Percentiles rank a stretch among this genome's conserved stretches.
These are phyloP conservation scores for Serinus canaria DNA, from an alignment of 2,113 vertebrate species.

Conservation along the genomic window DNA sequence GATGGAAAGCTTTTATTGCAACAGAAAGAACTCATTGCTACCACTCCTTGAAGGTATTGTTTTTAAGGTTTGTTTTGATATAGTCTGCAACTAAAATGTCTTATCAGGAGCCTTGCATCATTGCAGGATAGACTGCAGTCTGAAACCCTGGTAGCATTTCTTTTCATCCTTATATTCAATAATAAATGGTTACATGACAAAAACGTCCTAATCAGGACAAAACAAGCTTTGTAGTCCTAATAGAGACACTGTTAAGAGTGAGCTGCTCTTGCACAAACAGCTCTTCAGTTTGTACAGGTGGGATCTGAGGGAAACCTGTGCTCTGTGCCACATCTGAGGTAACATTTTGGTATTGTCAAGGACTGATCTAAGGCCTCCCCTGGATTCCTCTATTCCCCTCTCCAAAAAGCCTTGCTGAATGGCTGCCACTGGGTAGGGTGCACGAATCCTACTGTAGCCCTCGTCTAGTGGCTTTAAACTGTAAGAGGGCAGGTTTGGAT, in stretches of 20 bases:
- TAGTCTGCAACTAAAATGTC: not conserved
- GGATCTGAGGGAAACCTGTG: not conserved
- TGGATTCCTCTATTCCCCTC: not conserved
- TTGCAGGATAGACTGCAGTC: not conserved
- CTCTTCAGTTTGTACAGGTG: not conserved
- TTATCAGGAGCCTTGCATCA: not conserved
- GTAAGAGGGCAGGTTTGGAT: not conserved
- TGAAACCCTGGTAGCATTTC: not conserved
- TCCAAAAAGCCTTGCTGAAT: not conserved
- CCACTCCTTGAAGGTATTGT: conserved; percentile 7
- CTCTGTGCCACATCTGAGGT: not conserved
- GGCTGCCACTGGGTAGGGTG: not conserved
- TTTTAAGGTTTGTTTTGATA: conserved; percentile 30
- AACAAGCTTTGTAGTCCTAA: not conserved
- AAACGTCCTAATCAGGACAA: not conserved
- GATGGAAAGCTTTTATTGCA: conserved; percentile 57
- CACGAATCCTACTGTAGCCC: not conserved
- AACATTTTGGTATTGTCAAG: not conserved
- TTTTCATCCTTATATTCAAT: not conserved
- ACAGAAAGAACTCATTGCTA: conserved; percentile 24
- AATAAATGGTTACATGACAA: conserved; percentile 9
- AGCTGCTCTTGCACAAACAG: not conserved
- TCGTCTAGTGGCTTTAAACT: not conserved
- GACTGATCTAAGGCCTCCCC: not conserved
- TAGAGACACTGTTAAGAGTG: not conserved